phyloP scores from a whole-genome alignment of 37 sponge, comb jelly and placozoan genomes.

The Eunapius fragilis region DNA sequence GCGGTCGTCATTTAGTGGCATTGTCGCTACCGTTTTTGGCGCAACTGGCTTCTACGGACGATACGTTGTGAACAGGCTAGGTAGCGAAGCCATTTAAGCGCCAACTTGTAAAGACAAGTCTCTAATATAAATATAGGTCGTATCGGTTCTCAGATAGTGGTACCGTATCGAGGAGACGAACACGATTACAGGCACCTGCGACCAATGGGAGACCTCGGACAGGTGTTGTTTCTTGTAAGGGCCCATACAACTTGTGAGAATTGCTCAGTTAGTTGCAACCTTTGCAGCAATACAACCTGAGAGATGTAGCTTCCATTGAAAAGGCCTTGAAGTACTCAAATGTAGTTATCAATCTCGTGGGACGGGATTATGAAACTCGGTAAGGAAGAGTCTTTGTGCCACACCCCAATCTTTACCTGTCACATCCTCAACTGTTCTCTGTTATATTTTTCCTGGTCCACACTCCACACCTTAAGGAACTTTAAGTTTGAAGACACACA shows the following conservation, averaged over 20 bases:
- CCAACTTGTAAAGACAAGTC: not conserved
- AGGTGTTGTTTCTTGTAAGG: conserved; percentile 74
- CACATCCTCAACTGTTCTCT: not conserved
- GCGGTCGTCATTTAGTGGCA: conserved; percentile 93
- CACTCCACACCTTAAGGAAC: conserved; percentile 41
- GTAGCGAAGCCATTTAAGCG: conserved; percentile 28
- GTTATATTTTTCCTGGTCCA: too few relatives aligned
- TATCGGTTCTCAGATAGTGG: conserved; percentile 83
- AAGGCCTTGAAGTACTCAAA: conserved; percentile 88
- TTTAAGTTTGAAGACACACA: conserved; percentile 82
- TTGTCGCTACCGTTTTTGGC: conserved; percentile 97
- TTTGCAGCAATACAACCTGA: conserved; percentile 64
- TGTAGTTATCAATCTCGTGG: conserved; percentile 91
- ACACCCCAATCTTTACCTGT: not conserved
- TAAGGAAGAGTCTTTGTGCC: conserved; percentile 7
- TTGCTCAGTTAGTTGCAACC: not conserved
- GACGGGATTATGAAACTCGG: conserved; percentile 92
- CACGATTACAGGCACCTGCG: conserved; percentile 83
- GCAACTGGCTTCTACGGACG: conserved; percentile 94
- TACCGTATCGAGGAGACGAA: conserved; percentile 89
- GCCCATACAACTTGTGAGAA: not conserved
- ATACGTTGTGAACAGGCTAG: conserved; percentile 93
- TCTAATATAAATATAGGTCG: conserved; percentile 37
- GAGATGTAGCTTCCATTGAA: conserved; percentile 73
- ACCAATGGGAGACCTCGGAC: conserved; percentile 93